These are phyloP conservation scores for Indri indri DNA, from an alignment of 2,113 vertebrate genomes.

Conservation along the genomic window DNA sequence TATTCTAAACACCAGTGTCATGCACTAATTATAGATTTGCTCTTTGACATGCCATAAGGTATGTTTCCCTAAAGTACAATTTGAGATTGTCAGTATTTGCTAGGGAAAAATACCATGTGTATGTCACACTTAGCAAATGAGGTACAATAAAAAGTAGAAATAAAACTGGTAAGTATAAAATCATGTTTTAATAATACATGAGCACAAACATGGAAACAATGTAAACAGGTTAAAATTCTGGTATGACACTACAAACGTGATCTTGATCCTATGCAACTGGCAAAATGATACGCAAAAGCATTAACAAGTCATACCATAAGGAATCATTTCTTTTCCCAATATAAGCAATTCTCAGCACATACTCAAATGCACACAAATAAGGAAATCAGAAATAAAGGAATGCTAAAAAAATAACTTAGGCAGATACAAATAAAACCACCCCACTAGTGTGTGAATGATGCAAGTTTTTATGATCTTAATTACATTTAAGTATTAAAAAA, in stretches of 20 bases:
- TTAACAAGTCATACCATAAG: conserved; percentile 44
- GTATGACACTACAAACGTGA: conserved; percentile 66
- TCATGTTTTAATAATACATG: conserved; percentile 84
- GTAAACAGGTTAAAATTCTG: conserved; percentile 70
- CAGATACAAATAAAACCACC: conserved; percentile 77
- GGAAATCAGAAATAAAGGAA: conserved; percentile 68
- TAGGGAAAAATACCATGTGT: conserved; percentile 48
- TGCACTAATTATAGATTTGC: not conserved
- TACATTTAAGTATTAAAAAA: conserved; percentile 70
- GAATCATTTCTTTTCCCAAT: conserved; percentile 58
- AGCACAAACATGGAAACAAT: conserved; percentile 75
- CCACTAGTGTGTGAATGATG: conserved; percentile 58
- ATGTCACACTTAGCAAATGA: conserved; percentile 64
- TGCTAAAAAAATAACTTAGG: conserved; percentile 77
- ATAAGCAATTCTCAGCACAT: conserved; percentile 74
- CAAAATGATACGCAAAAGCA: conserved; percentile 60
- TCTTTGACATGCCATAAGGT: not conserved
- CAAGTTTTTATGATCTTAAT: conserved; percentile 77
- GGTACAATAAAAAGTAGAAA: conserved; percentile 69
- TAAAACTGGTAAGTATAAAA: conserved; percentile 82
- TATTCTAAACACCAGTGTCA: not conserved
- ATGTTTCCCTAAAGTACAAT: not conserved
- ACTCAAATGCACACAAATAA: conserved; percentile 48
- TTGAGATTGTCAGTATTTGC: not conserved
- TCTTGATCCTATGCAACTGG: conserved; percentile 61